Evolutionary conservation across 2,888 invertebrate genomes (phyloP), one percentile per base, ranked within the genome.

Genomic region (Coleophora flavipennella): DNA sequence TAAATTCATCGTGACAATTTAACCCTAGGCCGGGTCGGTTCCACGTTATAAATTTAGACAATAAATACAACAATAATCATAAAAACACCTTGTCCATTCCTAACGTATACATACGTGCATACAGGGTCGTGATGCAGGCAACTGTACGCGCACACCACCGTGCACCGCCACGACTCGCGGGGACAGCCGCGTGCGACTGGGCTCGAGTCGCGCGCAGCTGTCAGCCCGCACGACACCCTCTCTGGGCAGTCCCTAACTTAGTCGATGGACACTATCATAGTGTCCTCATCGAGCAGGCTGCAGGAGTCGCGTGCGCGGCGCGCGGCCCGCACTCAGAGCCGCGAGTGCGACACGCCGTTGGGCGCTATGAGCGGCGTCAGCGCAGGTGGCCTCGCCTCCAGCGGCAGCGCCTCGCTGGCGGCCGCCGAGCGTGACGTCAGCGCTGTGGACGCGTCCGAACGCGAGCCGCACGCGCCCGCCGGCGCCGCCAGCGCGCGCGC

Each of bases 1-100:
- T 83, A 83, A 83, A 83, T 83, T 83, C 81, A 69, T 80, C 59
- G 66, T 73, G 70, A 75, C 69, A 76, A n/a, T n/a, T n/a, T n/a
- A n/a, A 73, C 70, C 73, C 71, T 68, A 67, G 67, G 66, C 68
- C 71, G 66, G 71, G 62, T 48, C 55, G 50, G 57, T 48, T 53
- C 51, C 20, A 20, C 20, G 6, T 20, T 20, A 20, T 20, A n/a
- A n/a, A n/a, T 20, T 20, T 20, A 4, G 20, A 20, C 20, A 6
- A 20, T 20, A 20, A 4, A 20, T 3, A 20, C 20, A 20, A 20
- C 20, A 20, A 20, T 20, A 20, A n/a, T n/a, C n/a, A n/a, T n/a
- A n/a, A n/a, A n/a, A 20, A 20, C 20, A 20, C 20, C 3, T 6
- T 20, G 3, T 20, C 20, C 3, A 4, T 20, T 20, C 6, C 20